phyloP scores from a whole-genome alignment of 2,113 vertebrate species.

The Laticauda laticaudata region DNA sequence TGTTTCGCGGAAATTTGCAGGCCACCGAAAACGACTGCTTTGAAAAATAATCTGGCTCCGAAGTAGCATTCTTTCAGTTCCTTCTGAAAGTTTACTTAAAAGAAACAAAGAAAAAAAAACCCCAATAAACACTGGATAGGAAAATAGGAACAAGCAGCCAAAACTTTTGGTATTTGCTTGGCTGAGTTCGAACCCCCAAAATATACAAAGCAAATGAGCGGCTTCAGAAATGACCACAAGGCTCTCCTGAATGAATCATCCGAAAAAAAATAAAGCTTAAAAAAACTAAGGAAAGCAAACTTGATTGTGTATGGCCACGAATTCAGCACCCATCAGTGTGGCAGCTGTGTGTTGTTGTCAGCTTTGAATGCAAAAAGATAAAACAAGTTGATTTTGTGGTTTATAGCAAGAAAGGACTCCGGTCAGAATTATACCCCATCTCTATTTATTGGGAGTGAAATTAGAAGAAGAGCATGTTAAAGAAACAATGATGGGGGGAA shows the following conservation, averaged over 20 bases:
- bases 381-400: background rate
- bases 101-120: conserved; percentile 47
- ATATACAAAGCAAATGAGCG: conserved; percentile 70
- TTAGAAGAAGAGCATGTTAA: too few species aligned
- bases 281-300: conserved; percentile 67
- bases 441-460: too few species aligned
- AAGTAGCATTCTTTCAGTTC: conserved; percentile 68
- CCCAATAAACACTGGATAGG: conserved; percentile 58
- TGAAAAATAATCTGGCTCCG: conserved; percentile 62
- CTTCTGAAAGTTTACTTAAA: conserved; percentile 63
- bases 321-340: conserved; percentile 71
- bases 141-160: conserved; percentile 73
- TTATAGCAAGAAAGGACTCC: background rate
- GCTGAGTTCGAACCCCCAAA: conserved; percentile 63
- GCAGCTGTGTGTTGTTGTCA: conserved; percentile 67
- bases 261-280: conserved; percentile 78
- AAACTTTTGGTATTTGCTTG: conserved; percentile 71
- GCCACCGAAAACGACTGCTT: conserved; percentile 49
- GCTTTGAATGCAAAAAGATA: conserved; percentile 47
- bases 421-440: background rate
- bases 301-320: conserved; percentile 72
- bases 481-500: too few species aligned
- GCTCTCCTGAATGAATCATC: conserved; percentile 77
- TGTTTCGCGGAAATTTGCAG: conserved; percentile 50
- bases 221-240: conserved; percentile 72